Conservation (phyloP, 2,888 invertebrate species). For the Vandiemenella viatica region DNA sequence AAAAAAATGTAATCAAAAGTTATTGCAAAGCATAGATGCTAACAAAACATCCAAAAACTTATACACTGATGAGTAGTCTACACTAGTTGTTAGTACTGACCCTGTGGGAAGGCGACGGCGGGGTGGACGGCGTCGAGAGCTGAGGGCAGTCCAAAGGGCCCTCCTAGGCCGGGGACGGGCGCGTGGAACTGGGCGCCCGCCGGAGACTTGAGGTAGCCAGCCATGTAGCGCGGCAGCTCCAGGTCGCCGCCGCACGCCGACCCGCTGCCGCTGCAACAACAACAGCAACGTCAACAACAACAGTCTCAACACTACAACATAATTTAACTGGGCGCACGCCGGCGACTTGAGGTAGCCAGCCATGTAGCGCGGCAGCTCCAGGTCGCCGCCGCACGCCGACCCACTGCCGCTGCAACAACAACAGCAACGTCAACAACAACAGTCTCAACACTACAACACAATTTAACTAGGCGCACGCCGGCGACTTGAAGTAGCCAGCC, state of each 20-base stretch:
- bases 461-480: too few relatives aligned
- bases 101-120: constrained; percentile 15
- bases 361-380: constrained; percentile 16
- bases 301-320: too few relatives aligned
- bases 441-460: too few relatives aligned
- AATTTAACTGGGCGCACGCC: constrained; percentile 13
- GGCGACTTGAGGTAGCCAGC: constrained; percentile 16
- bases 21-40: too few relatives aligned
- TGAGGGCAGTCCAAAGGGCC: constrained; percentile 14
- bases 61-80: not conserved
- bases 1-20: too few relatives aligned
- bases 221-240: constrained; percentile 16
- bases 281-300: too few relatives aligned
- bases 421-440: too few relatives aligned
- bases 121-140: constrained; percentile 14
- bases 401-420: too few relatives aligned
- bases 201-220: constrained; percentile 16
- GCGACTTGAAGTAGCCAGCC: constrained; percentile 16
- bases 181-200: constrained; percentile 15
- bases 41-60: too few relatives aligned
- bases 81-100: constrained; percentile 5
- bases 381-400: constrained; percentile 5
- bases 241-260: constrained; percentile 7
- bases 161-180: constrained; percentile 11
- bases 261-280: too few relatives aligned